Conservation (phyloP, 2,113 vertebrate species). For the Macaca mulatta region DNA sequence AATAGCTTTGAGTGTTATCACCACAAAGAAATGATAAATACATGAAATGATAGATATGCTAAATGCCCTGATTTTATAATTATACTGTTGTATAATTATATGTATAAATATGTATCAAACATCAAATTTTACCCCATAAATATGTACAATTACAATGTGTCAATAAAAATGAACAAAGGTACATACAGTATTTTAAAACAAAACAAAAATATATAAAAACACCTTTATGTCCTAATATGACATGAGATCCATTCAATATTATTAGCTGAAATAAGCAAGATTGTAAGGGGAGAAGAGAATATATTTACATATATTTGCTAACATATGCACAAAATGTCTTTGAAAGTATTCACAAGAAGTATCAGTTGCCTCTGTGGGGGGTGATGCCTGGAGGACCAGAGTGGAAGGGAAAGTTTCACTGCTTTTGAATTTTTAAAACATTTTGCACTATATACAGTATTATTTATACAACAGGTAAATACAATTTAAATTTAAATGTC, state of each 20-base stretch:
- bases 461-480: not conserved
- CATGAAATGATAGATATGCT: too few relatives aligned
- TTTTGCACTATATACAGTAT: not conserved
- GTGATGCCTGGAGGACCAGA: not conserved
- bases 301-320: constrained; percentile 21
- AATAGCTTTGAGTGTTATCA: too few relatives aligned
- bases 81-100: too few relatives aligned
- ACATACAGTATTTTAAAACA: not conserved
- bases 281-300: not conserved
- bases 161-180: too few relatives aligned
- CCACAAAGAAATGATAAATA: too few relatives aligned
- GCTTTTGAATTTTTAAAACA: not conserved
- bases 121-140: too few relatives aligned
- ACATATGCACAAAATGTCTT: not conserved
- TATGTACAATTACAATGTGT: too few relatives aligned
- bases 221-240: not conserved
- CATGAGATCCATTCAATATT: not conserved
- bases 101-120: too few relatives aligned
- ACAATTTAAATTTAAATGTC: not conserved
- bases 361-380: not conserved
- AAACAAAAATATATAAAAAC: constrained; percentile 12
- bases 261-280: not conserved
- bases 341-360: not conserved
- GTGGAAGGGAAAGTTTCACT: not conserved
- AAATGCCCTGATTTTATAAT: too few relatives aligned